Conservation (phyloP, 2,888 invertebrate genomes). For the Phrixothrix hirtus region DNA sequence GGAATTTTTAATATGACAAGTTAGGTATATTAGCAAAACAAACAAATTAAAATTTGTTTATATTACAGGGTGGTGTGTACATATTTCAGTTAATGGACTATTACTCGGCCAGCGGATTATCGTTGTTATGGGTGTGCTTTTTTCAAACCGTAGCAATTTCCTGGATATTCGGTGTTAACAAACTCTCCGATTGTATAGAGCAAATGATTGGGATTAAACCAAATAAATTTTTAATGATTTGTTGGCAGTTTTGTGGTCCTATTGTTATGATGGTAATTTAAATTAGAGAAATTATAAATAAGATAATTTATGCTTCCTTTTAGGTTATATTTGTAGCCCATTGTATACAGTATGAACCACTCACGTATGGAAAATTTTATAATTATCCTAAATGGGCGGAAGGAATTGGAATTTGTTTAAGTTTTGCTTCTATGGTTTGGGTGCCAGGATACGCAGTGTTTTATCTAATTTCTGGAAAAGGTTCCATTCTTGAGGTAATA, state of each 20-base stretch:
- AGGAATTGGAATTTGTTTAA: conserved; percentile 63
- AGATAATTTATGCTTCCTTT: conserved; percentile 36
- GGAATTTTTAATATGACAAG: no score
- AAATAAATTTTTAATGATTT: conserved; percentile 60
- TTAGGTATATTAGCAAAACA: no score
- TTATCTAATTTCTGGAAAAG: conserved; percentile 60
- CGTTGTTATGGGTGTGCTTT: conserved; percentile 64
- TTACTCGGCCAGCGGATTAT: conserved; percentile 64
- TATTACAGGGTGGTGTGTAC: conserved; percentile 80
- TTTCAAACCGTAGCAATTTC: conserved; percentile 65
- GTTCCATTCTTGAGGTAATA: conserved; percentile 60
- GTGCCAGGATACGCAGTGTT: conserved; percentile 66
- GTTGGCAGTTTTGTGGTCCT: conserved; percentile 66
- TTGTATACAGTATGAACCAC: conserved; percentile 62
- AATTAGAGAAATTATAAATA: neutral
- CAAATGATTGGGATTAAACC: conserved; percentile 66
- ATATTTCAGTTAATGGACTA: conserved; percentile 88
- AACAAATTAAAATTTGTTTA: neutral
- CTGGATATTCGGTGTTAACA: conserved; percentile 64
- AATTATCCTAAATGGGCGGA: conserved; percentile 67
- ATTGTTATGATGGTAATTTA: conserved; percentile 61
- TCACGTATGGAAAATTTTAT: conserved; percentile 62
- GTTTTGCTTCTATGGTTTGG: conserved; percentile 68
- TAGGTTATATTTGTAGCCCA: conserved; percentile 67
- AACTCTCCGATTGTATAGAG: conserved; percentile 63